Conservation (phyloP, 2,888 invertebrate species). For the Drosophila acutilabella region DNA sequence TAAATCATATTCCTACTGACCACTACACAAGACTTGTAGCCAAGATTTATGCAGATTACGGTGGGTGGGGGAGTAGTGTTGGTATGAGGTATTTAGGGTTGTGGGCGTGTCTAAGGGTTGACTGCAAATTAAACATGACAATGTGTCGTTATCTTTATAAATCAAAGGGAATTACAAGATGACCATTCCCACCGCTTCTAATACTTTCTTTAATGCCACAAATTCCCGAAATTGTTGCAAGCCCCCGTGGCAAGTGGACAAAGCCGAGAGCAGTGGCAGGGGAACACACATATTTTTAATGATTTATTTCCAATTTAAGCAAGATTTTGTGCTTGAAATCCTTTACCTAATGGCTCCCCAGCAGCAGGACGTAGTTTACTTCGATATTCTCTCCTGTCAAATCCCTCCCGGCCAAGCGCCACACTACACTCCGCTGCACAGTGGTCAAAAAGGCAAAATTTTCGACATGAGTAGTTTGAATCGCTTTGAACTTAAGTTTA, state of each 20-base stretch:
- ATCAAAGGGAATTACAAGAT: conserved; percentile 80
- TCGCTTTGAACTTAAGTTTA: too few relatives aligned
- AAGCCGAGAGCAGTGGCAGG: conserved; percentile 12
- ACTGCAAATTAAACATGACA: conserved; percentile 72
- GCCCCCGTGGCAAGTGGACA: conserved; percentile 36
- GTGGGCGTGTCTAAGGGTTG: not conserved
- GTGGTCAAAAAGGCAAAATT: too few relatives aligned
- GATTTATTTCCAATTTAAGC: conserved; percentile 82
- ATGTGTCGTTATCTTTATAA: conserved; percentile 78
- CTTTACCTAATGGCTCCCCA: conserved; percentile 63
- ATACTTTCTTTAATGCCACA: conserved; percentile 41
- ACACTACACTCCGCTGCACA: too few relatives aligned
- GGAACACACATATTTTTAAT: conserved; percentile 76
- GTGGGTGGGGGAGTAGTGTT: not conserved
- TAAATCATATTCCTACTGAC: conserved; percentile 67
- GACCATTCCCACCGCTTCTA: conserved; percentile 9
- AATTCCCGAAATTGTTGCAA: conserved; percentile 59
- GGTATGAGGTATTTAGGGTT: not conserved
- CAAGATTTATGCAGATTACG: conserved; percentile 55
- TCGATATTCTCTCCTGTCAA: not conserved
- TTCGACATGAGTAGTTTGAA: too few relatives aligned
- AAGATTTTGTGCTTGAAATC: conserved; percentile 72
- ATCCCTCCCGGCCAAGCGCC: too few relatives aligned
- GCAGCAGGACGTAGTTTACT: conserved; percentile 22
- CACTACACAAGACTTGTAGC: conserved; percentile 32